A percentile compares a stretch with the other conserved stretches of the same genome.
These are phyloP conservation scores for Blera fallax DNA, from an alignment of 2,888 invertebrate species.

Conservation along the genomic window DNA sequence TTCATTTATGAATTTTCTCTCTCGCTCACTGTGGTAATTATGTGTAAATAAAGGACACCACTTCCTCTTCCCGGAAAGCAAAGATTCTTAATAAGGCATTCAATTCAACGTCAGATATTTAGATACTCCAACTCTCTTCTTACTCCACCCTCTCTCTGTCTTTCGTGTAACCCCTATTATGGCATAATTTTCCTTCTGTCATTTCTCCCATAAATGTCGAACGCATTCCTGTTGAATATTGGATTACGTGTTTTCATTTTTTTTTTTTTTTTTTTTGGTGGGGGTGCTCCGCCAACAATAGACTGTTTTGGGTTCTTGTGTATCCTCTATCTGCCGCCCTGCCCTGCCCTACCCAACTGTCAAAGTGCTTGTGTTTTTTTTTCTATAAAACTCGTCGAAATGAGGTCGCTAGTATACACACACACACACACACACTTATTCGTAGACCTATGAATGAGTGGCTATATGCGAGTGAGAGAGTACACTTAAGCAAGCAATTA, in stretches of 20 bases:
- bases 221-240: conserved; percentile 69
- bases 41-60: conserved; percentile 35
- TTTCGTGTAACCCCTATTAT: conserved; percentile 11
- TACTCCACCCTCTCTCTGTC: neutral
- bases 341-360: conserved; percentile 8
- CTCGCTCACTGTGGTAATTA: conserved; percentile 12
- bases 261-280: neutral
- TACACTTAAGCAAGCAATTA: conserved; percentile 62
- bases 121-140: neutral
- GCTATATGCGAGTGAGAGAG: conserved; percentile 34
- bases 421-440: too few relatives aligned
- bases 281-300: conserved; percentile 6
- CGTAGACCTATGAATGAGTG: conserved; percentile 5
- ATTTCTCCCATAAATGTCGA: conserved; percentile 40
- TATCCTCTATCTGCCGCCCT: neutral
- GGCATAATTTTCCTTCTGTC: conserved; percentile 13
- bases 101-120: neutral
- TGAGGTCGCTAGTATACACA: conserved; percentile 37
- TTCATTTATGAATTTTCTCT: conserved; percentile 17
- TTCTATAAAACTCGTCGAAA: conserved; percentile 2
- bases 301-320: neutral
- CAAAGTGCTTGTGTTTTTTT: conserved; percentile 19
- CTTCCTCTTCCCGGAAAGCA: conserved; percentile 30
- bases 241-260: neutral
- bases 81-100: neutral